Evolutionary conservation across 92 coral and sea anemone genomes (phyloP), one percentile per base, ranked within the genome.

Genomic region (Phenganax subtilis): DNA sequence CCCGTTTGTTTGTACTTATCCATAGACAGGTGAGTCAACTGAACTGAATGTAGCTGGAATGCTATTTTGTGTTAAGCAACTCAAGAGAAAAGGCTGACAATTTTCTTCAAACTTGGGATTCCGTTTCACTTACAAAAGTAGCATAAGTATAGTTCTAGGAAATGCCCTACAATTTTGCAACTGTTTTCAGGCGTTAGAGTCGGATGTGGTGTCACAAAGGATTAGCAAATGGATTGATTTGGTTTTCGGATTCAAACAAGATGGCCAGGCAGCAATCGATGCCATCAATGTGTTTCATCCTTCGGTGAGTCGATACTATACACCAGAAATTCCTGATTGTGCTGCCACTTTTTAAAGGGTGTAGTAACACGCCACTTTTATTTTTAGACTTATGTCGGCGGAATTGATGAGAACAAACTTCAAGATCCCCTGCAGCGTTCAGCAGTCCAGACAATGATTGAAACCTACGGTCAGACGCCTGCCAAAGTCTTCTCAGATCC

Each of bases 241-340:
- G 55, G 94, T 94, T 65, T 92, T 94, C 76, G 98, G 98, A 29
- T 94, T 84, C 88, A 92, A 94, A 62, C 98, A 94, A 84, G 88
- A 84, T 54, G 98, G 98, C 61, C 87, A 85, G 11, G 98, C 92
- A 20, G 98, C 98, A 80, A 88, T 90, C 6, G 94, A 94, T 8
- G 94, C 98, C n/a, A 86, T 94, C 51, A 94, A 94, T 70, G 98
- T 94, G 51, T 94, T 91, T 70, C 98, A 94, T 83, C 98, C 98
- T 3, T 96, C 98, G 51, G 98, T 94, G 71, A 91, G 97, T 15
- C 27, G 1, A 61, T 6, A 61, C 68, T 62, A 62, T 62, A 62
- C 29, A 52, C 10, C 15, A 10, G 55, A 11, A 20, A 72, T 51
- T 55, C 77, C 65, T 59, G 65, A 14, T 14, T 3, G 65, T 1